Evolutionary conservation across 2,888 invertebrate species (phyloP).

Genomic region (Hedya salicella): DNA sequence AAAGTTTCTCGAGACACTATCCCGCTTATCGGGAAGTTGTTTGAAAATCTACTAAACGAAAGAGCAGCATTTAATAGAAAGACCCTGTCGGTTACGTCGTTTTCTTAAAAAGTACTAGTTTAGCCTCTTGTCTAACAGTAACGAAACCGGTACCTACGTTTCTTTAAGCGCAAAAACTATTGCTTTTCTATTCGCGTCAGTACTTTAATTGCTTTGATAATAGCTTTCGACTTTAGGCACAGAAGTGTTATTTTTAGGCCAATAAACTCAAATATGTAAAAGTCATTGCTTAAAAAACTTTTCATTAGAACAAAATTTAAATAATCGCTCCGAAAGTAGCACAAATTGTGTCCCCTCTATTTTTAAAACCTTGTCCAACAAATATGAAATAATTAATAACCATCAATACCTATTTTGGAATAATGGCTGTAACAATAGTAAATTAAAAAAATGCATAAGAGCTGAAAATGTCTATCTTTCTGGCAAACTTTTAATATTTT

Average conservation of each 20-base stretch:
- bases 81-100: background rate
- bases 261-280: too few species aligned
- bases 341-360: too few species aligned
- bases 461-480: background rate
- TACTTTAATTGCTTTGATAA: background rate
- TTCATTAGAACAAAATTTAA: too few species aligned
- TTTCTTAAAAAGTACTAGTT: background rate
- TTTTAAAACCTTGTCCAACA: too few species aligned
- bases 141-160: slow-evolving; percentile 9
- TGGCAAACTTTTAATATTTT: background rate
- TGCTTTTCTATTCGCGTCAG: background rate
- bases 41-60: slow-evolving; percentile 1
- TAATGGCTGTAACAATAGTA: too few species aligned
- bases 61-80: background rate
- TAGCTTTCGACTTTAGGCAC: background rate
- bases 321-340: too few species aligned
- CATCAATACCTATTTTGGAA: too few species aligned
- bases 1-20: slow-evolving; percentile 29
- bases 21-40: slow-evolving; percentile 21
- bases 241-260: too few species aligned
- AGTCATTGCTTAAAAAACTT: too few species aligned
- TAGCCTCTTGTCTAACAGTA: slow-evolving; percentile 6
- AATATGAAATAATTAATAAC: too few species aligned
- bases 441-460: too few species aligned
- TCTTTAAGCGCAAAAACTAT: background rate